phyloP scores from a whole-genome alignment of 1,140 invertebrate genomes.

The Nylanderia fulva region DNA sequence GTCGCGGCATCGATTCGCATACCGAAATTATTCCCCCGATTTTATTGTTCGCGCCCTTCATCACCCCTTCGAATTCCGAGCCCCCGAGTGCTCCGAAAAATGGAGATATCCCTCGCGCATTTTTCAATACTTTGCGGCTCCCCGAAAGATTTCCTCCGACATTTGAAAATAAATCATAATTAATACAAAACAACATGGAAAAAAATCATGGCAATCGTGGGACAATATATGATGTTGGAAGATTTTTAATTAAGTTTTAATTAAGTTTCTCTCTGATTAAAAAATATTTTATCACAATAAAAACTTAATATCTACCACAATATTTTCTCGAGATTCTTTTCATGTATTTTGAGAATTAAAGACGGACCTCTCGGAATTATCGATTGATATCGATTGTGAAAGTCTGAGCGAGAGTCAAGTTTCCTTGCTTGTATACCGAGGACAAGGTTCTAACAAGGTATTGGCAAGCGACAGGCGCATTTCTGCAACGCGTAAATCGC shows the following conservation, averaged over 20 bases:
- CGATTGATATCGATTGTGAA: background rate
- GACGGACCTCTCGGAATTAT: background rate
- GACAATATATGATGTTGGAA: too few relatives aligned
- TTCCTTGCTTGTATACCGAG: background rate
- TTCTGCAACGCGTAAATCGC: constrained; percentile 24
- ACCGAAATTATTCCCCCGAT: constrained; percentile 80
- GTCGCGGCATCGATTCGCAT: constrained; percentile 82
- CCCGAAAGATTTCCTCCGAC: too few relatives aligned
- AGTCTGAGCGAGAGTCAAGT: too few relatives aligned
- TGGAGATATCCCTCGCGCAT: background rate
- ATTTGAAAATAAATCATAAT: too few relatives aligned
- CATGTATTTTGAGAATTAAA: background rate
- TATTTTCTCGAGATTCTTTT: background rate
- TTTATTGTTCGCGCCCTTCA: constrained; percentile 71
- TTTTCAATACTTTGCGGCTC: too few relatives aligned
- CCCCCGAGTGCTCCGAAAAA: background rate
- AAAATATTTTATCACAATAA: too few relatives aligned
- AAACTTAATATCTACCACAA: too few relatives aligned
- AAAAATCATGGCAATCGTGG: too few relatives aligned
- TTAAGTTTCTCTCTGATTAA: too few relatives aligned
- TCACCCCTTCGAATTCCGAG: background rate
- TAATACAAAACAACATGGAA: too few relatives aligned
- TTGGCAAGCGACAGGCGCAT: background rate
- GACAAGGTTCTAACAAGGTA: background rate
- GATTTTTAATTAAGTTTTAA: too few relatives aligned